Conservation (phyloP, 2,113 vertebrate species). For the Spilogale gracilis region DNA sequence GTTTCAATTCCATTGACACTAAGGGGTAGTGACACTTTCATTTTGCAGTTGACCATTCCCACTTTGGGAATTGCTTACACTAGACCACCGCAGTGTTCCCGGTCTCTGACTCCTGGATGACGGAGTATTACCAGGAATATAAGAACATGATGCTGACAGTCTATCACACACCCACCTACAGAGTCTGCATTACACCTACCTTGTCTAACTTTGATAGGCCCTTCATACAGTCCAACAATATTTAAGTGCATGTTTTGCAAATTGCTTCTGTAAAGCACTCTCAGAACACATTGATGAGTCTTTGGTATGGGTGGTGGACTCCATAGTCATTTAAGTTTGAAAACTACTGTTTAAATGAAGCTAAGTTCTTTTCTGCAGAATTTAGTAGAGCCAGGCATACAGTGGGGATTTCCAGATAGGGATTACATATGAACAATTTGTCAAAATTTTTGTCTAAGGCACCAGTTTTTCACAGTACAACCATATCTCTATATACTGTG, state of each 20-base stretch:
- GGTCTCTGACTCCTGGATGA: neutral
- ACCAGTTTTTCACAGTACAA: neutral
- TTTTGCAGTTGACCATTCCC: neutral
- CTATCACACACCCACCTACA: neutral
- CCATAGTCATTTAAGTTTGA: neutral
- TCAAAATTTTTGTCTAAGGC: neutral
- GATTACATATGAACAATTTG: neutral
- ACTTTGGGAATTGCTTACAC: neutral
- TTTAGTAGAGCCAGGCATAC: neutral
- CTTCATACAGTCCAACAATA: neutral
- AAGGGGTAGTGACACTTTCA: neutral
- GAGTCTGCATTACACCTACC: neutral
- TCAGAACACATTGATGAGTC: neutral
- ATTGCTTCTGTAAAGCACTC: neutral
- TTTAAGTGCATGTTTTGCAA: neutral
- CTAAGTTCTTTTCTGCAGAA: neutral
- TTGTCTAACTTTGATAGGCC: neutral
- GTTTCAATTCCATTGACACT: neutral
- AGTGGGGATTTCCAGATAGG: neutral
- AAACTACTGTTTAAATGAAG: slow-evolving; percentile 5
- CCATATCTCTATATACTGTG: neutral
- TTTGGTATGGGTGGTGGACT: neutral
- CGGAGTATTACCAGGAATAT: neutral
- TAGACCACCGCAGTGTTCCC: neutral
- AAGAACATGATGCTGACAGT: neutral